These are phyloP conservation scores for Prinia subflava DNA, from an alignment of 2,113 vertebrate genomes.

Conservation along the genomic window DNA sequence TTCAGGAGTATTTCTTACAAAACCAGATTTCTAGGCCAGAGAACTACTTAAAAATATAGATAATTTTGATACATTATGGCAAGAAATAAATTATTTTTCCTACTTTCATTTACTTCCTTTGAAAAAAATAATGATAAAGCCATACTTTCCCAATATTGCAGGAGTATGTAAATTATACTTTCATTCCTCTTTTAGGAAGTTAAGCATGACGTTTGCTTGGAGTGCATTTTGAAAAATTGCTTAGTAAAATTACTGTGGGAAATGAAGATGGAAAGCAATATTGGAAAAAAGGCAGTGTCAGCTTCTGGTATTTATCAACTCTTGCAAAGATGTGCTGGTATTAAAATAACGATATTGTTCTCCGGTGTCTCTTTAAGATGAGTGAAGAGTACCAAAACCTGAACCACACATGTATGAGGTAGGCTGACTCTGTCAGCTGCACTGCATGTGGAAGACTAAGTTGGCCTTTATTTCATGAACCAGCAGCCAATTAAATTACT, in stretches of 20 bases:
- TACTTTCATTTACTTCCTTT: neutral
- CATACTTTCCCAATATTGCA: neutral
- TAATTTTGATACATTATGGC: neutral
- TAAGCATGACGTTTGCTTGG: neutral
- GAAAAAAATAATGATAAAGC: neutral
- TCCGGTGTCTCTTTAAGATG: neutral
- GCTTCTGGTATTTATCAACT: neutral
- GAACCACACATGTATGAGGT: neutral
- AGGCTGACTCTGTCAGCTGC: neutral
- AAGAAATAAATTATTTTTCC: neutral
- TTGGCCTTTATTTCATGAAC: neutral
- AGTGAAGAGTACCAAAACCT: neutral
- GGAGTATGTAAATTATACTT: neutral
- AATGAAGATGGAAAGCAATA: neutral
- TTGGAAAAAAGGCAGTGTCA: neutral
- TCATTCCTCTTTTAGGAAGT: neutral
- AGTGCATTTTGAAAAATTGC: neutral
- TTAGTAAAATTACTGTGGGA: slow-evolving; percentile 1
- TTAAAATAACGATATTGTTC: neutral
- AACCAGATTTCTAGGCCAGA: neutral
- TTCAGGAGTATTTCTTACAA: neutral
- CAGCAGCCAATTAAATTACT: neutral
- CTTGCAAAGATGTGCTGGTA: neutral
- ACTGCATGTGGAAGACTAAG: neutral
- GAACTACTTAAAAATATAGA: neutral